phyloP scores from a whole-genome alignment of 2,888 invertebrate genomes.

The Phasia obesa region DNA sequence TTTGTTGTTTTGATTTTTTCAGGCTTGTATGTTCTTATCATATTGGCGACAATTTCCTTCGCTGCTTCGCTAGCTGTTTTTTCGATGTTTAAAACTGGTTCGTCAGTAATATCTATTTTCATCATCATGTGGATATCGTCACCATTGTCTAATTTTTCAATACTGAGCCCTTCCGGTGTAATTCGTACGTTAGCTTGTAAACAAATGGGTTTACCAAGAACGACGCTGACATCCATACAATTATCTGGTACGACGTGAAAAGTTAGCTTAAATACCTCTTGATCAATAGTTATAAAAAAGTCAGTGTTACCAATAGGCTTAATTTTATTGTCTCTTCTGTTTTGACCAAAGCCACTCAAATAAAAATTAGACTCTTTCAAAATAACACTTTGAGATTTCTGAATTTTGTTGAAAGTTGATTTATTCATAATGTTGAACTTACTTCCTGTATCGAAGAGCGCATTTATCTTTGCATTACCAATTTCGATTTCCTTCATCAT shows the following conservation, averaged over 20 bases:
- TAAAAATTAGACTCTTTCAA: constrained; percentile 41
- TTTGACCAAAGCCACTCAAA: constrained; percentile 55
- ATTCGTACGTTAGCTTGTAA: constrained; percentile 12
- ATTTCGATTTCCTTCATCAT: constrained; percentile 37
- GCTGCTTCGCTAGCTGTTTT: no score
- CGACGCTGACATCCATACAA: constrained; percentile 35
- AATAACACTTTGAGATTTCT: neutral
- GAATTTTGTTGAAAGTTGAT: neutral
- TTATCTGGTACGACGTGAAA: constrained; percentile 43
- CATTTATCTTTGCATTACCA: neutral
- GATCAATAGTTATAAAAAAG: constrained; percentile 18
- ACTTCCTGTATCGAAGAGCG: constrained; percentile 59
- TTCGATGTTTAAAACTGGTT: neutral
- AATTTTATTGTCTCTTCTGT: constrained; percentile 23
- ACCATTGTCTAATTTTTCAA: constrained; percentile 17
- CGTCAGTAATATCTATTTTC: constrained; percentile 29
- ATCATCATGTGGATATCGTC: constrained; percentile 50
- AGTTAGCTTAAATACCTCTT: constrained; percentile 1
- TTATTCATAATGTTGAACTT: constrained; percentile 45
- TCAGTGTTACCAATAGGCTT: constrained; percentile 47
- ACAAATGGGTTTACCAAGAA: constrained; percentile 42
- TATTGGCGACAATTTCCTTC: constrained; percentile 5
- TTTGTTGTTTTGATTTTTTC: constrained; percentile 35
- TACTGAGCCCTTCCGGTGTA: constrained; percentile 4
- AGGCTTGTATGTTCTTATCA: constrained; percentile 33